Conservation (phyloP, 2,888 invertebrate species). For the Andrena bicolor region DNA sequence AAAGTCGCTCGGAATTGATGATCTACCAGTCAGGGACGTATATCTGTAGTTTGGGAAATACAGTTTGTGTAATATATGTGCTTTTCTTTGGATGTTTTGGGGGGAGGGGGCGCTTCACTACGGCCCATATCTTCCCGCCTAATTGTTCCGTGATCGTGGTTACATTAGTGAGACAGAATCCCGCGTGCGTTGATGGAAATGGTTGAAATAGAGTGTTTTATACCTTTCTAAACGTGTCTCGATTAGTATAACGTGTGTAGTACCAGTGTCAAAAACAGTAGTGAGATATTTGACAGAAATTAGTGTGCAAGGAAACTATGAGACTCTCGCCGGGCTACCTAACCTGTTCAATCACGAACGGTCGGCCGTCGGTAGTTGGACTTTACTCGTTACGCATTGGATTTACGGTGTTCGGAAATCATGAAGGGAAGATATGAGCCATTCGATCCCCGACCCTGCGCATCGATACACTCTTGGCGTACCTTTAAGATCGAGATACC, state of each 20-base stretch:
- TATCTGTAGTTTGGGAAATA: neutral
- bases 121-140: neutral
- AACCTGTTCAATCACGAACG: constrained; percentile 10
- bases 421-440: neutral
- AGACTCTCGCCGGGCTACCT: constrained; percentile 47
- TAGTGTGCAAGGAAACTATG: constrained; percentile 51
- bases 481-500: constrained; percentile 23
- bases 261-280: neutral
- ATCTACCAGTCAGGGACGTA: neutral
- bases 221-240: neutral
- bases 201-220: neutral
- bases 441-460: too few relatives aligned
- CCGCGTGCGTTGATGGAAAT: neutral
- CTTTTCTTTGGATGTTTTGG: neutral
- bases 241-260: too few relatives aligned
- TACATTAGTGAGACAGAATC: neutral
- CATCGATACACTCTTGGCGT: constrained; percentile 19
- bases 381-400: neutral
- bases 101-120: neutral
- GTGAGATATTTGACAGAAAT: neutral
- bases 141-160: neutral
- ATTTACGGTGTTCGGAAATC: neutral
- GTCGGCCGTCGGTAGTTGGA: constrained; percentile 14
- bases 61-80: neutral
- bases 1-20: neutral